Conservation (phyloP, 2,113 vertebrate species). For the Motacilla tschutschensis region DNA sequence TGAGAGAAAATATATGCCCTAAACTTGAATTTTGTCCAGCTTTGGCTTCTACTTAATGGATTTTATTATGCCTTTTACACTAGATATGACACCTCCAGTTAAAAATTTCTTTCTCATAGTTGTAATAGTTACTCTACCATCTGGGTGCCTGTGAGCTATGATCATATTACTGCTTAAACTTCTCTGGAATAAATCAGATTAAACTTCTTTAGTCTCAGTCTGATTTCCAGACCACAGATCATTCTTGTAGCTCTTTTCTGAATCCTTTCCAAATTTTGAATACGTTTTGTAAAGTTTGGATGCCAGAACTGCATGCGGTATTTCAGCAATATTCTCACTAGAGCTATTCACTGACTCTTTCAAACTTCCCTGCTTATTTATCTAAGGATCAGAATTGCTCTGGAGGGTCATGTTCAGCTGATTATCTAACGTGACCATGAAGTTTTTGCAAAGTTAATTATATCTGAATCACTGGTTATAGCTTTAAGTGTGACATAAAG, state of each 20-base stretch:
- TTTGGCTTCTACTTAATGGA: neutral
- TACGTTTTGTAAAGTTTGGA: neutral
- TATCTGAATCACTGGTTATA: neutral
- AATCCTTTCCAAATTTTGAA: conserved; percentile 23
- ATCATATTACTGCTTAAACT: conserved; percentile 31
- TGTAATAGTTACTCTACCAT: neutral
- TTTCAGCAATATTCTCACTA: conserved; percentile 44
- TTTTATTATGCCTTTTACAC: conserved; percentile 9
- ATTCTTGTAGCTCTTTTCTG: conserved; percentile 34
- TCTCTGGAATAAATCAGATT: conserved; percentile 45
- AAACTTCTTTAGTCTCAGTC: conserved; percentile 43
- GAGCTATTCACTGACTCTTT: conserved; percentile 12
- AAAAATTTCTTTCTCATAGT: conserved; percentile 14
- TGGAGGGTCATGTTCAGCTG: conserved; percentile 6
- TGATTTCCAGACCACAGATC: conserved; percentile 48
- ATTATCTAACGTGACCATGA: conserved; percentile 16
- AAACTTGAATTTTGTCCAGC: neutral
- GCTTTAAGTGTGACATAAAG: neutral
- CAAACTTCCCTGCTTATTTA: conserved; percentile 31
- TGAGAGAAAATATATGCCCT: neutral
- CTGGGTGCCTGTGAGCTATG: neutral
- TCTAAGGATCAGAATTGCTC: conserved; percentile 31
- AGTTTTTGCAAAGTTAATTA: conserved; percentile 25
- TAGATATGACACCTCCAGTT: neutral
- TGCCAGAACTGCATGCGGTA: conserved; percentile 40